These are phyloP conservation scores for Dorcus hopei DNA, from an alignment of 2,888 invertebrate genomes.

Conservation along the genomic window DNA sequence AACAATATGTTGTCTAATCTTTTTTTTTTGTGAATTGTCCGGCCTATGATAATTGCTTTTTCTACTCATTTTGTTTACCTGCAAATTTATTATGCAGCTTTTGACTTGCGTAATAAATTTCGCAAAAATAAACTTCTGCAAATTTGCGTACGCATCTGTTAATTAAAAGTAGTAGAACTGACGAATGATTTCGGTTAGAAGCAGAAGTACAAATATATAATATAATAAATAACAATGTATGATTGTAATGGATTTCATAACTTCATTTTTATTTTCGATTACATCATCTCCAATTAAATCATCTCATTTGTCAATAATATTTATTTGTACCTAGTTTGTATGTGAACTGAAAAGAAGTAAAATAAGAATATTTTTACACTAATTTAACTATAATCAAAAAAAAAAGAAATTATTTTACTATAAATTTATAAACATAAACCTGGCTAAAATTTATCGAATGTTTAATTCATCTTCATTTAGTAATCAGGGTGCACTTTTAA, in stretches of 20 bases:
- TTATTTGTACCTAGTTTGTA: slow-evolving; percentile 5
- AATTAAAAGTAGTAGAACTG: background rate
- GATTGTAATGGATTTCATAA: slow-evolving; percentile 33
- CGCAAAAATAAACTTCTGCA: slow-evolving; percentile 16
- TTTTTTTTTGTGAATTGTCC: slow-evolving; percentile 14
- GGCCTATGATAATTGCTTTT: slow-evolving; percentile 16
- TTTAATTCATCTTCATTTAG: background rate
- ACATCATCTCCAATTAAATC: slow-evolving; percentile 16
- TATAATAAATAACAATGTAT: slow-evolving; percentile 20
- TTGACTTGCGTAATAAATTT: background rate
- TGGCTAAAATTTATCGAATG: background rate
- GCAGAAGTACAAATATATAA: slow-evolving; percentile 36
- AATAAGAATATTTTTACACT: slow-evolving; percentile 24
- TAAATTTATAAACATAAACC: slow-evolving; percentile 1
- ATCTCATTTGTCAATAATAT: slow-evolving; percentile 8
- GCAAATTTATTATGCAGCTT: no score
- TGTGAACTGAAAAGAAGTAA: slow-evolving; percentile 10
- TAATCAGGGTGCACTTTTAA: no score
- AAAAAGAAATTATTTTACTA: slow-evolving; percentile 6
- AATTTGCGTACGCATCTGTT: slow-evolving; percentile 11
- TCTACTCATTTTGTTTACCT: background rate
- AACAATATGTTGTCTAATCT: slow-evolving; percentile 32
- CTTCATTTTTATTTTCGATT: slow-evolving; percentile 17
- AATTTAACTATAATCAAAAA: slow-evolving; percentile 5
- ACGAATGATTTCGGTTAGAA: slow-evolving; percentile 17